Evolutionary conservation across 1,140 invertebrate genomes (phyloP).

Genomic region (Mylabris phalerata): DNA sequence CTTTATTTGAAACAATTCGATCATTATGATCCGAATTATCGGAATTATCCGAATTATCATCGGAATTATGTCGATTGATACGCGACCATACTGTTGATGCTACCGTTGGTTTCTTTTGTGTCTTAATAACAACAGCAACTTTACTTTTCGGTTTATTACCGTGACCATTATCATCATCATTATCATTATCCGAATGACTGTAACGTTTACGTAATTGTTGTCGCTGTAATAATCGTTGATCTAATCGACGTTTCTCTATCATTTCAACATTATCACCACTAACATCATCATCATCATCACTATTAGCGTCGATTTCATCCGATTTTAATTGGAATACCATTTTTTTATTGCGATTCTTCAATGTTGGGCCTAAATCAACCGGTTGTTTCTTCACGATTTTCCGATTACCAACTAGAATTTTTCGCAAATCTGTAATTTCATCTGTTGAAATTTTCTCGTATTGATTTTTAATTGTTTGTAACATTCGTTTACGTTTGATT

Average conservation of each 20-base stretch:
- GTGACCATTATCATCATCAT: background rate
- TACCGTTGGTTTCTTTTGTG: constrained; percentile 36
- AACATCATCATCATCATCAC: background rate
- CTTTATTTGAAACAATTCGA: constrained; percentile 2
- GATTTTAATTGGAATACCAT: constrained; percentile 23
- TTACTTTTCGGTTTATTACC: constrained; percentile 35
- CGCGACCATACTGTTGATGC: constrained; percentile 39
- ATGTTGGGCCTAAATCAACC: constrained; percentile 27
- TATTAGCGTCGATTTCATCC: constrained; percentile 1
- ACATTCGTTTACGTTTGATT: constrained; percentile 41
- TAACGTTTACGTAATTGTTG: background rate
- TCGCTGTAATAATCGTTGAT: background rate
- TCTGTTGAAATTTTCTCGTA: constrained; percentile 27
- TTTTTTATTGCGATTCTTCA: constrained; percentile 33
- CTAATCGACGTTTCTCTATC: constrained; percentile 2
- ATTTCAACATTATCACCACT: background rate
- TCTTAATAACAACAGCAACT: constrained; percentile 38
- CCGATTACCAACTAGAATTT: constrained; percentile 25
- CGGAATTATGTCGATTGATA: constrained; percentile 12
- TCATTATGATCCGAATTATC: constrained; percentile 13
- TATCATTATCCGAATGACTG: background rate
- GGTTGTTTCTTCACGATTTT: constrained; percentile 11
- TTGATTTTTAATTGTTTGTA: constrained; percentile 34
- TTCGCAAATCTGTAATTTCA: constrained; percentile 26
- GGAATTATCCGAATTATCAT: constrained; percentile 8